A percentile compares a stretch with the other conserved stretches of the same genome.
Conservation (phyloP, 1,140 invertebrate species). For the Papilio helenus region DNA sequence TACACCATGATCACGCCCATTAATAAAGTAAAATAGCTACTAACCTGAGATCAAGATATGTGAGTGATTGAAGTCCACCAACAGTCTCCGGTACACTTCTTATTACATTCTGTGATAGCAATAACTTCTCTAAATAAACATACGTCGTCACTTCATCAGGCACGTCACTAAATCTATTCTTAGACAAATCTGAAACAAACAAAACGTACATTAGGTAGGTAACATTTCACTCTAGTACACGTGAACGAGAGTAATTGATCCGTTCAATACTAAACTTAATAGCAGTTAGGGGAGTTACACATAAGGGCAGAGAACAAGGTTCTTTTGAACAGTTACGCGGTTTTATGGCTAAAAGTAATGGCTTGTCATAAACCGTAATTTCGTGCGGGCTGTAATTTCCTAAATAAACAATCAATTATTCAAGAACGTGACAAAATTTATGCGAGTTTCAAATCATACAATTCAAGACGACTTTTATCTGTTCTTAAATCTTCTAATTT, state of each 20-base stretch:
- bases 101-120: constrained; percentile 96
- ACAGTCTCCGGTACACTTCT: constrained; percentile 92
- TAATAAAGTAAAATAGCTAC: constrained; percentile 32
- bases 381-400: constrained; percentile 13
- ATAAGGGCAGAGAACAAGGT: constrained; percentile 20
- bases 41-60: constrained; percentile 94
- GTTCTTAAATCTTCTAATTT: not conserved
- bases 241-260: constrained; percentile 21
- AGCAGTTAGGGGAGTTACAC: constrained; percentile 10
- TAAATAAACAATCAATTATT: constrained; percentile 35
- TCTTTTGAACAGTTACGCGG: constrained; percentile 22
- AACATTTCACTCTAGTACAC: not conserved
- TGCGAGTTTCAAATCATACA: not conserved
- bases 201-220: constrained; percentile 29
- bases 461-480: not conserved
- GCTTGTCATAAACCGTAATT: constrained; percentile 46
- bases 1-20: too few relatives aligned
- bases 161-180: constrained; percentile 95
- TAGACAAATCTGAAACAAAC: constrained; percentile 93
- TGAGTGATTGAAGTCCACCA: constrained; percentile 91
- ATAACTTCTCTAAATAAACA: constrained; percentile 92
- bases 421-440: not conserved
- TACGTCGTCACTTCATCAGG: constrained; percentile 94
- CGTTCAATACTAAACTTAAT: constrained; percentile 29
- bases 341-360: constrained; percentile 40